These are phyloP conservation scores for Emydura subglobosa DNA, from an alignment of 2,113 vertebrate genomes.

Conservation along the genomic window DNA sequence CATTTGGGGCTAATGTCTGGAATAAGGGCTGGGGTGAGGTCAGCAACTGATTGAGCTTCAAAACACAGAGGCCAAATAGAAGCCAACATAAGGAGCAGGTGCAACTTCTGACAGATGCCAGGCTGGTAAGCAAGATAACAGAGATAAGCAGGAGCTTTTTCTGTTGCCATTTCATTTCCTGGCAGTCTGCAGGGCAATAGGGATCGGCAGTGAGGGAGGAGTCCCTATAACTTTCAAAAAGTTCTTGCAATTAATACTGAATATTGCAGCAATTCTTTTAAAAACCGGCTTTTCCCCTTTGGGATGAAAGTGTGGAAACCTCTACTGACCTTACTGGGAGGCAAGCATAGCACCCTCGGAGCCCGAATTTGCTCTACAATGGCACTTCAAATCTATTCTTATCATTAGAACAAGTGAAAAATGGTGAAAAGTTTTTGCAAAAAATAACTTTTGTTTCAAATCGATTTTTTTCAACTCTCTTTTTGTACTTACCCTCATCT, in stretches of 20 bases:
- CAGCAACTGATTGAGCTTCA: background rate
- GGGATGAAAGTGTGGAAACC: background rate
- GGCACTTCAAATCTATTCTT: background rate
- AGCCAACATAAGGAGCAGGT: background rate
- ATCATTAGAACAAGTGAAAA: background rate
- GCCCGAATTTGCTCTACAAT: background rate
- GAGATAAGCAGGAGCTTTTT: background rate
- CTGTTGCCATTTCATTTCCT: background rate
- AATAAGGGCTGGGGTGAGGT: background rate
- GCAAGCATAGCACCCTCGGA: background rate
- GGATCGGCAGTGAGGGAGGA: background rate
- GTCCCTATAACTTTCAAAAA: background rate
- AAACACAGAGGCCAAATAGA: background rate
- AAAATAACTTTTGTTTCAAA: accelerated
- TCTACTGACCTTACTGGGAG: background rate
- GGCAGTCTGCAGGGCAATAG: background rate
- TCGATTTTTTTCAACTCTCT: too few relatives aligned
- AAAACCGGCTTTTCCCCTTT: background rate
- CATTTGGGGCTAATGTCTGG: background rate
- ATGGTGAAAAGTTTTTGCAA: background rate
- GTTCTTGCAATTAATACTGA: background rate
- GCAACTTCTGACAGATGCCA: background rate
- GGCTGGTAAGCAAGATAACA: background rate
- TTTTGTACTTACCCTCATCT: slow-evolving; percentile 91
- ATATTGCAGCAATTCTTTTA: background rate